phyloP scores from a whole-genome alignment of 1,140 invertebrate species.

The Oncopodura yosiiana region DNA sequence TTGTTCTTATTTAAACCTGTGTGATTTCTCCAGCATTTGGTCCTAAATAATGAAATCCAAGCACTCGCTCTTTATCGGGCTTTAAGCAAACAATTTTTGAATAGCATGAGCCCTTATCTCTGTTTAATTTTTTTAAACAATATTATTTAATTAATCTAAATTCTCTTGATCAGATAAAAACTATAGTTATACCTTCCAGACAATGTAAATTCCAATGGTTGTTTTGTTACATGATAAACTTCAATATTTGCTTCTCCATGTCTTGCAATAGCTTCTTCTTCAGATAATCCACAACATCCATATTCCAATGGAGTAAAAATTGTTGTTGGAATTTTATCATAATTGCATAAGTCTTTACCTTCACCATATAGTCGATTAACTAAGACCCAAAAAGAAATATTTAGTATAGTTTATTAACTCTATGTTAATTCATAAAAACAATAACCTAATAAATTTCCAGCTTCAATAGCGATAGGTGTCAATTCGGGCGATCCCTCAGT shows the following conservation, averaged over 20 bases:
- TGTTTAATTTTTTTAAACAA: background rate
- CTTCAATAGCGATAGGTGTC: slow-evolving; percentile 59
- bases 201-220: slow-evolving; percentile 90
- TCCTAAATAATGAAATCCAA: slow-evolving; percentile 91
- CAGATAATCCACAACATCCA: slow-evolving; percentile 81
- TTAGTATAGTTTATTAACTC: too few species aligned
- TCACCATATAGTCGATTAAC: slow-evolving; percentile 61
- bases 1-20: slow-evolving; percentile 81
- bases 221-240: slow-evolving; percentile 88
- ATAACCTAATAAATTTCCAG: slow-evolving; percentile 4
- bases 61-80: slow-evolving; percentile 60
- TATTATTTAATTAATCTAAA: background rate
- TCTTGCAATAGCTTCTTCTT: slow-evolving; percentile 68
- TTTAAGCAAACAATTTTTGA: slow-evolving; percentile 63
- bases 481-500: slow-evolving; percentile 69
- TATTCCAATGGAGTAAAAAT: slow-evolving; percentile 97
- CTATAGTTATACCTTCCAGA: slow-evolving; percentile 57
- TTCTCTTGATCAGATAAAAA: too few species aligned
- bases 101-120: slow-evolving; percentile 64
- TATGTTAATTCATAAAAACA: too few species aligned
- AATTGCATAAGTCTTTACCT: slow-evolving; percentile 55
- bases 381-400: too few species aligned
- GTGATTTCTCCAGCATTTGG: slow-evolving; percentile 95
- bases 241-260: slow-evolving; percentile 47
- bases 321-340: slow-evolving; percentile 87